These are phyloP conservation scores for Scolopax rusticola DNA, from an alignment of 2,797 vertebrate species.

Conservation along the genomic window DNA sequence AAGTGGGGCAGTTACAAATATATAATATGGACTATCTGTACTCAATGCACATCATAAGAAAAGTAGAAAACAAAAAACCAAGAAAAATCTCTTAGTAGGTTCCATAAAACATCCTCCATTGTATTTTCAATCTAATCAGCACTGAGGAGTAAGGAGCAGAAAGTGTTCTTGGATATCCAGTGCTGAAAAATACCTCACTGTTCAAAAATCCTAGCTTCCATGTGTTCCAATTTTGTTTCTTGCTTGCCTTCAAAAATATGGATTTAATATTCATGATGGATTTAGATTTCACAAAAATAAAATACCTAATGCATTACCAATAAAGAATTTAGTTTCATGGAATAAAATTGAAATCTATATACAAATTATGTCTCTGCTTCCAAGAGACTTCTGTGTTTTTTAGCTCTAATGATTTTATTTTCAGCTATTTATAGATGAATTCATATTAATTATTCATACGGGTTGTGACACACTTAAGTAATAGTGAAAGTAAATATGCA, in stretches of 20 bases:
- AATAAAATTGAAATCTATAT: constrained; percentile 9
- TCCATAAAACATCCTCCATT: neutral
- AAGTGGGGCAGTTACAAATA: neutral
- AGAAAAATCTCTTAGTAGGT: neutral
- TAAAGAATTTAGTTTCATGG: constrained; percentile 13
- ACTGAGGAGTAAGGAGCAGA: neutral
- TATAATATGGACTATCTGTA: neutral
- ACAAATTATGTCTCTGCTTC: neutral
- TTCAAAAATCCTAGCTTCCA: constrained; percentile 38
- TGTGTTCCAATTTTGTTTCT: constrained; percentile 9
- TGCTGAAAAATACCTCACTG: constrained; percentile 36
- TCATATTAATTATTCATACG: neutral
- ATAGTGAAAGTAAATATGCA: neutral
- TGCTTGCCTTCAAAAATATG: constrained; percentile 32
- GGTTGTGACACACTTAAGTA: neutral
- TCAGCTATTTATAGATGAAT: constrained; percentile 10
- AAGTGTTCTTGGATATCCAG: constrained; percentile 8
- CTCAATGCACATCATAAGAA: neutral
- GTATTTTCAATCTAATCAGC: constrained; percentile 10
- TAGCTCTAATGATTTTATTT: neutral
- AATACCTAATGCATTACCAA: constrained; percentile 24
- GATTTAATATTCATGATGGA: constrained; percentile 57
- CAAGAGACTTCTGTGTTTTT: neutral
- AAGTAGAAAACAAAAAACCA: constrained; percentile 7
- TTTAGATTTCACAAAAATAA: constrained; percentile 35